Evolutionary conservation across 2,888 invertebrate genomes (phyloP).

Genomic region (Trachelus tabidus): DNA sequence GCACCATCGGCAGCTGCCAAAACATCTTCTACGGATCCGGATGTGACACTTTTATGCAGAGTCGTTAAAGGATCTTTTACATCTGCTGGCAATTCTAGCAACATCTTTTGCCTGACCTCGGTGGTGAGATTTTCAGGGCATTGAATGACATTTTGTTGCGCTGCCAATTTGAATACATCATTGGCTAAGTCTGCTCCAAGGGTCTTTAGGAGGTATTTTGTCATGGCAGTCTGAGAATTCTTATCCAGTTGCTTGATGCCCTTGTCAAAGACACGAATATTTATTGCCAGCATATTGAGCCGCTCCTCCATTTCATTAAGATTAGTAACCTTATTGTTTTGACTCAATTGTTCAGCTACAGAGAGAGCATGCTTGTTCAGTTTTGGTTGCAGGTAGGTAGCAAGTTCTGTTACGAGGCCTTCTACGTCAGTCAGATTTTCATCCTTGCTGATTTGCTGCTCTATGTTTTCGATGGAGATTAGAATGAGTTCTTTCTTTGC

Average conservation of each 20-base stretch:
- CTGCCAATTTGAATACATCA: conserved; percentile 82
- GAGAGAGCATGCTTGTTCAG: conserved; percentile 76
- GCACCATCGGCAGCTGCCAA: conserved; percentile 79
- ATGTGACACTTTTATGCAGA: conserved; percentile 77
- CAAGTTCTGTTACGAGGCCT: conserved; percentile 77
- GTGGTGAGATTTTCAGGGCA: conserved; percentile 73
- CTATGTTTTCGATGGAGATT: conserved; percentile 76
- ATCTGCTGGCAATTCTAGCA: conserved; percentile 75
- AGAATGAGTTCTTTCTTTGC: conserved; percentile 73
- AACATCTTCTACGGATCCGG: conserved; percentile 83
- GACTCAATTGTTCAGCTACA: conserved; percentile 80
- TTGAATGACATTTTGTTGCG: conserved; percentile 71
- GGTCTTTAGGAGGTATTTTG: conserved; percentile 87
- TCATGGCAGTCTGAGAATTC: conserved; percentile 76
- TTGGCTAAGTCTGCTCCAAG: conserved; percentile 85
- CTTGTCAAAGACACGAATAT: conserved; percentile 84
- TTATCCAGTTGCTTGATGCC: conserved; percentile 75
- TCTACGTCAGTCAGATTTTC: conserved; percentile 74
- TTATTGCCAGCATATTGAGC: conserved; percentile 79
- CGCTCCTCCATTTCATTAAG: conserved; percentile 75
- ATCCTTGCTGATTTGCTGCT: conserved; percentile 70
- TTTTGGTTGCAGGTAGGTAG: conserved; percentile 77
- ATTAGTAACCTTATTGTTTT: conserved; percentile 69
- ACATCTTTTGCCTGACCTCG: conserved; percentile 76
- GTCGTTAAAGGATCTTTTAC: conserved; percentile 75